Evolutionary conservation across 2,888 invertebrate genomes (phyloP).

Genomic region (Morpho deidamia): DNA sequence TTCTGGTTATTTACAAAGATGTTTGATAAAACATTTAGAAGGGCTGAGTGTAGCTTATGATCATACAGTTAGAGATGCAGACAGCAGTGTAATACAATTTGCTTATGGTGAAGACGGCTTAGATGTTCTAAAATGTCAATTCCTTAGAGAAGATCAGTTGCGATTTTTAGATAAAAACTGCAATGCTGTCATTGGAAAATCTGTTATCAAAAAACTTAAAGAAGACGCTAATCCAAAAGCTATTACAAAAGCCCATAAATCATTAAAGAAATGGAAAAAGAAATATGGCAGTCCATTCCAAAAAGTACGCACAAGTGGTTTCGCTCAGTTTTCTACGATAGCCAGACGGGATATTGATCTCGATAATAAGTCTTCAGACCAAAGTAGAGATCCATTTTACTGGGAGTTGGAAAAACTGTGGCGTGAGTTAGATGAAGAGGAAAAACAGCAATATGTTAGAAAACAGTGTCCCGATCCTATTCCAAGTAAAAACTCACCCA

Average conservation of each 20-base stretch:
- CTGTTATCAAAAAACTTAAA: constrained; percentile 78
- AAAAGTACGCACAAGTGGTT: constrained; percentile 74
- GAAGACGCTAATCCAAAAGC: constrained; percentile 67
- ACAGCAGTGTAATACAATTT: constrained; percentile 95
- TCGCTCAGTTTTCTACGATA: constrained; percentile 78
- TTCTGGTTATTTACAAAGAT: constrained; percentile 98
- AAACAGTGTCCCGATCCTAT: constrained; percentile 87
- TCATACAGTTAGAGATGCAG: constrained; percentile 96
- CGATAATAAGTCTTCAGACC: constrained; percentile 61
- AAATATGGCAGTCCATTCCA: constrained; percentile 65
- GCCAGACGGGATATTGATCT: constrained; percentile 66
- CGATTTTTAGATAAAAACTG: constrained; percentile 91
- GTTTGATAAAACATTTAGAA: constrained; percentile 98
- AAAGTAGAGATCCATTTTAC: constrained; percentile 79
- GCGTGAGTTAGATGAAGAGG: constrained; percentile 79
- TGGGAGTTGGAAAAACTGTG: constrained; percentile 82
- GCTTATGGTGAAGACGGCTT: constrained; percentile 96
- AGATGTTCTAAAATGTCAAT: constrained; percentile 93
- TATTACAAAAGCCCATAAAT: constrained; percentile 78
- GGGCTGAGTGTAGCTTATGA: constrained; percentile 96
- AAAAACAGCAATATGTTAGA: constrained; percentile 72
- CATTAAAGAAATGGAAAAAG: constrained; percentile 80
- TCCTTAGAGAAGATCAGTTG: constrained; percentile 86
- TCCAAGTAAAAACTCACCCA: constrained; percentile 82
- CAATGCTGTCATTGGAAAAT: constrained; percentile 79